Evolutionary conservation across 2,888 invertebrate species (phyloP), one percentile per base, ranked within the genome.

Genomic region (Eucriotettix oculatus): DNA sequence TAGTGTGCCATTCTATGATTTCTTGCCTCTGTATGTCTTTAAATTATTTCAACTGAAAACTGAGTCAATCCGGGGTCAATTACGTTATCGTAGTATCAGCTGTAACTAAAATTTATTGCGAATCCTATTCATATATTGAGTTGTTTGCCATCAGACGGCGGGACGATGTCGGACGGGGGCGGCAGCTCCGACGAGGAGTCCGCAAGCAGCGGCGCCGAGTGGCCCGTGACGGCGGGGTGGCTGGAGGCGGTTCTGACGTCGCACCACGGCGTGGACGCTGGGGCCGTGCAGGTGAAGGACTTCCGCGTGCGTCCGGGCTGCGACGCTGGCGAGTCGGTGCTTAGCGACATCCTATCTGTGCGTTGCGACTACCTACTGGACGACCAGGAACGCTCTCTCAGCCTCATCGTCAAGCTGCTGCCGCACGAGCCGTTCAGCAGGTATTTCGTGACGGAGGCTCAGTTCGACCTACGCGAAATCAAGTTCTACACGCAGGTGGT

Each of bases 401-500:
- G 73, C 74, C 71, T 89, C 58, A 83, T 89, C 65, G 83, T 88
- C 63, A 89, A 89, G 71, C 76, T 88, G 57, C 79, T 88, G 42
- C 89, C 89, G 0, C 80, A 84, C 66, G 88, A 89, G 71, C 87
- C 87, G 0, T 88, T 87, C 72, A 86, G 85, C 63, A 76, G 88
- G 59, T 83, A 84, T 66, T 88, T 88, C 72, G 87, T 89, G 62
- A 87, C 86, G 40, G 87, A 88, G 71, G 87, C 87, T 1, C 87
- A 88, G 71, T 89, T 89, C 70, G 88, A 89, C 72, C 80, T 87
- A 9, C 77, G 89, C 62, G 89, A 89, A 74, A 88, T 89, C 67
- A 81, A 86, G 65, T 89, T 89, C 74, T 89, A 89, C 71, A 88
- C 87, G 0, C 83, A 87, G 77, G 84, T 85, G 16, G 78, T 87